Conservation (phyloP, 2,888 invertebrate genomes). For the Lacanobia oleracea region DNA sequence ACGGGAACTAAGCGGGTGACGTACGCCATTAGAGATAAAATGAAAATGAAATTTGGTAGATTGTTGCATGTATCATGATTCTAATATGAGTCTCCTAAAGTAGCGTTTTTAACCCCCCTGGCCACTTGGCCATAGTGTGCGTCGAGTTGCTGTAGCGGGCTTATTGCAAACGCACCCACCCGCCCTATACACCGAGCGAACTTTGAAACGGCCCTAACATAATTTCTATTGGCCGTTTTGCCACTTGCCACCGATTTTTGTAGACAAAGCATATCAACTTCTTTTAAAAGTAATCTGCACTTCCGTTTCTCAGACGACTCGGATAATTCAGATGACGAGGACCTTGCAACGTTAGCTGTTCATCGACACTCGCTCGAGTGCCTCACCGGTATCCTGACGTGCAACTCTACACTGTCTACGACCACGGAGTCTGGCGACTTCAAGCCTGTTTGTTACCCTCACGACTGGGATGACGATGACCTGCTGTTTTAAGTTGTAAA, state of each 20-base stretch:
- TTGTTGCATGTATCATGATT: too few species aligned
- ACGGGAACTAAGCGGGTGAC: too few species aligned
- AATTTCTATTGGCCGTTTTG: too few species aligned
- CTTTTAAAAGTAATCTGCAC: neutral
- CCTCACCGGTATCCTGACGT: conserved; percentile 71
- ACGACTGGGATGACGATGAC: conserved; percentile 87
- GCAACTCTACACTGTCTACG: conserved; percentile 66
- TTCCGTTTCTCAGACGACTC: conserved; percentile 36
- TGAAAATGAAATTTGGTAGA: too few species aligned
- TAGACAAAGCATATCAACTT: neutral
- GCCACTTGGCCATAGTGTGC: too few species aligned
- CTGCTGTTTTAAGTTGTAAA: conserved; percentile 78
- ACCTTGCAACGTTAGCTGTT: conserved; percentile 54
- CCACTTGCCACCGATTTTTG: neutral
- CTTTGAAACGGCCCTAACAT: too few species aligned
- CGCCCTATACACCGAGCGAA: too few species aligned
- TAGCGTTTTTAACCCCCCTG: too few species aligned
- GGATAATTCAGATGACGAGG: conserved; percentile 7
- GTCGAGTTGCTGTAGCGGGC: too few species aligned
- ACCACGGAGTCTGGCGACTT: conserved; percentile 77
- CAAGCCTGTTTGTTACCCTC: conserved; percentile 80
- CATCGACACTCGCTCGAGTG: conserved; percentile 71
- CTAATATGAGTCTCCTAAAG: too few species aligned
- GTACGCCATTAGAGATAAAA: too few species aligned
- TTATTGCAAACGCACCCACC: too few species aligned